These are phyloP conservation scores for Triops cancriformis DNA, from an alignment of 1,140 invertebrate species.

Conservation along the genomic window DNA sequence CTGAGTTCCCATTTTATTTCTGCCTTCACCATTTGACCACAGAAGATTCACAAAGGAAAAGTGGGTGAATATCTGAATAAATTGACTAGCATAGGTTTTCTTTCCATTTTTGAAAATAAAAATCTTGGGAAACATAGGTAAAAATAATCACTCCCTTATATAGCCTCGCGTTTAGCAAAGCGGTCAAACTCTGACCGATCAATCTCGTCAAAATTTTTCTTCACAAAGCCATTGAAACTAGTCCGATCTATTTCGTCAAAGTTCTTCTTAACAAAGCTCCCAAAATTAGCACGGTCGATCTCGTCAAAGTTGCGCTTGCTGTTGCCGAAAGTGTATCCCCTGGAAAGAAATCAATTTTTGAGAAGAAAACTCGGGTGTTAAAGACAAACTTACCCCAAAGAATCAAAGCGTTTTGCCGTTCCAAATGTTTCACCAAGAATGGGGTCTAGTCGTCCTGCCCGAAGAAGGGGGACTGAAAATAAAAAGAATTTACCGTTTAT, in stretches of 20 bases:
- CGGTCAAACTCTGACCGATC: slow-evolving; percentile 43
- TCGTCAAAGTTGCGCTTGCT: slow-evolving; percentile 45
- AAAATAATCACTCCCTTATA: not conserved
- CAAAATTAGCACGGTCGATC: slow-evolving; percentile 39
- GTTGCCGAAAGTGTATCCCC: slow-evolving; percentile 35
- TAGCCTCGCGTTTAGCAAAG: slow-evolving; percentile 39
- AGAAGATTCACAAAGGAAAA: not conserved
- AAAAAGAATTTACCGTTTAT: not conserved
- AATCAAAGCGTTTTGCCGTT: slow-evolving; percentile 35
- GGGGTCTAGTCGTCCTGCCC: slow-evolving; percentile 33
- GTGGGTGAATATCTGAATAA: not conserved
- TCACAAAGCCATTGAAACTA: slow-evolving; percentile 48
- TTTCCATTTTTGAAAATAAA: not conserved
- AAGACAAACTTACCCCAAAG: slow-evolving; percentile 33
- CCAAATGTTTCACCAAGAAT: slow-evolving; percentile 36
- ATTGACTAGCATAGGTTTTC: not conserved
- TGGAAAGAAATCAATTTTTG: slow-evolving; percentile 30
- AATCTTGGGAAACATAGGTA: not conserved
- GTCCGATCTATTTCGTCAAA: slow-evolving; percentile 54
- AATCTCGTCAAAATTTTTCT: slow-evolving; percentile 55
- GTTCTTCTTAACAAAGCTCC: slow-evolving; percentile 45
- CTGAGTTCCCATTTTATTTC: slow-evolving; percentile 1
- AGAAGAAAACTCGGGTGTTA: not conserved
- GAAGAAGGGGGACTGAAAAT: not conserved
- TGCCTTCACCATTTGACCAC: not conserved